A percentile compares a stretch with the other conserved stretches of the same genome.
Evolutionary conservation across 1,140 invertebrate species (phyloP).

Genomic region (Drosophila eugracilis): DNA sequence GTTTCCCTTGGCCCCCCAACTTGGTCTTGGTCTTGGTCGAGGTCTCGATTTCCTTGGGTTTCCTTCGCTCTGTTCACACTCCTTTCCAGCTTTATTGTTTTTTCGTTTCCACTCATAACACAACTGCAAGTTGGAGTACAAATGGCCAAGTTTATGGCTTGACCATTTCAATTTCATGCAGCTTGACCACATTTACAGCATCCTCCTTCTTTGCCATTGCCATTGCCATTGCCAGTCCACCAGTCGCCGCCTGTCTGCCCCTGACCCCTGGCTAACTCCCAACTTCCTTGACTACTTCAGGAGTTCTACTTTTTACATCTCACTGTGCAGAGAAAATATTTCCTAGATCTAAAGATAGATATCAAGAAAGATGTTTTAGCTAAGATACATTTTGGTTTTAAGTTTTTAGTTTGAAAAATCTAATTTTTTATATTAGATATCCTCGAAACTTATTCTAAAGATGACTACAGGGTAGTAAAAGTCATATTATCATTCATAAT

Average conservation of each 20-base stretch:
- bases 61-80: constrained; percentile 9
- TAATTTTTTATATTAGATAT: too few species aligned
- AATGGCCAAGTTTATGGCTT: constrained; percentile 78
- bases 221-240: too few species aligned
- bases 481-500: not conserved
- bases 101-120: constrained; percentile 61
- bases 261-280: too few species aligned
- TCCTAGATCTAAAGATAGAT: too few species aligned
- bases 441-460: too few species aligned
- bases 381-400: too few species aligned
- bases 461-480: too few species aligned
- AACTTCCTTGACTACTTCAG: constrained; percentile 35
- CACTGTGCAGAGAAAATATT: not conserved
- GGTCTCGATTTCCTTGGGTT: constrained; percentile 15
- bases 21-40: not conserved
- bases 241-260: not conserved
- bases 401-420: too few species aligned
- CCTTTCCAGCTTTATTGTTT: constrained; percentile 40
- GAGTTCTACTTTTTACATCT: constrained; percentile 49
- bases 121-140: constrained; percentile 59
- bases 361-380: too few species aligned
- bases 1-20: constrained; percentile 11
- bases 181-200: constrained; percentile 73
- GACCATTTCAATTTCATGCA: constrained; percentile 81
- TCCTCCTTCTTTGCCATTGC: constrained; percentile 14